Conservation (phyloP, 2,113 vertebrate genomes). For the Urocitellus parryii region DNA sequence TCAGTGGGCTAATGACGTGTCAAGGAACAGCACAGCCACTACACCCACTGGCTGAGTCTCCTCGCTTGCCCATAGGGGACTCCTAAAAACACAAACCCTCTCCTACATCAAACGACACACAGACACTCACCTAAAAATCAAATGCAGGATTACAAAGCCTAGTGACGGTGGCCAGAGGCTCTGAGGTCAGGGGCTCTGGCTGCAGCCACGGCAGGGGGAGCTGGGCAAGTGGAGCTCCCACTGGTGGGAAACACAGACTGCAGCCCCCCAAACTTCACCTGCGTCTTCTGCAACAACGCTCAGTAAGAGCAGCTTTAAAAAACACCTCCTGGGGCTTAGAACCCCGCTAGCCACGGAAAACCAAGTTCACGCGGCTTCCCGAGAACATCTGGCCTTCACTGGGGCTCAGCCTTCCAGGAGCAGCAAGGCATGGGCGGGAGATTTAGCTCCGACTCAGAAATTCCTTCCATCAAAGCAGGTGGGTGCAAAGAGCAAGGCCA, state of each 20-base stretch:
- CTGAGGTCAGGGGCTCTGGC: background rate
- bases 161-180: background rate
- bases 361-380: background rate
- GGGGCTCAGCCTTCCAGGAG: background rate
- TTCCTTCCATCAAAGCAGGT: background rate
- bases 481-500: background rate
- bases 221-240: background rate
- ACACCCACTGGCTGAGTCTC: background rate
- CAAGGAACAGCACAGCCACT: background rate
- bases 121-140: background rate
- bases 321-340: background rate
- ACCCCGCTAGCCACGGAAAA: background rate
- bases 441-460: background rate
- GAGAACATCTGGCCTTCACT: background rate
- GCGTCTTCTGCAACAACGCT: background rate
- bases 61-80: background rate
- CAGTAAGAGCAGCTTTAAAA: background rate
- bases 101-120: background rate
- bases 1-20: background rate
- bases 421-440: accelerated
- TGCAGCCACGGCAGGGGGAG: background rate
- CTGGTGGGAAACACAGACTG: background rate
- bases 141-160: background rate
- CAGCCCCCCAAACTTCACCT: background rate
- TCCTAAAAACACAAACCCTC: background rate